phyloP scores from a whole-genome alignment of 1,140 invertebrate species.

The Planococcus citri region DNA sequence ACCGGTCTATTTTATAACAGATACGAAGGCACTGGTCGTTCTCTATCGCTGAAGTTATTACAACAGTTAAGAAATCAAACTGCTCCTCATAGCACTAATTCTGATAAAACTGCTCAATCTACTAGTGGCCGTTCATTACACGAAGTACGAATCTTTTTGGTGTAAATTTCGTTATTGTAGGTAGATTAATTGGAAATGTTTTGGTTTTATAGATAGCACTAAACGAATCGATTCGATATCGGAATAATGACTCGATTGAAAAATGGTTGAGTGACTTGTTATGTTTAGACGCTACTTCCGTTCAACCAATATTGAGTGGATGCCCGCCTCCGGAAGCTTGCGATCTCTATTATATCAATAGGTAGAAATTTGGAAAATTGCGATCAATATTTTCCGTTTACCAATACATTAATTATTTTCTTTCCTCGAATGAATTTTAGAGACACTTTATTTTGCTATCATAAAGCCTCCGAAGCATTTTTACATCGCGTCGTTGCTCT shows the following conservation, averaged over 20 bases:
- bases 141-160: slow-evolving; percentile 33
- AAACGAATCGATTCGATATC: slow-evolving; percentile 92
- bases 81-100: slow-evolving; percentile 34
- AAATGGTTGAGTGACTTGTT: slow-evolving; percentile 82
- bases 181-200: no score
- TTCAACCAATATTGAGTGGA: slow-evolving; percentile 51
- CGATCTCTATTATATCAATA: slow-evolving; percentile 80
- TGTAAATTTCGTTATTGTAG: no score
- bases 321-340: slow-evolving; percentile 79
- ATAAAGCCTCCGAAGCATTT: slow-evolving; percentile 89
- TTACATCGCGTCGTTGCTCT: slow-evolving; percentile 82
- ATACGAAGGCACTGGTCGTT: slow-evolving; percentile 96
- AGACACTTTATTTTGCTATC: slow-evolving; percentile 94
- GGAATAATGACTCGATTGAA: slow-evolving; percentile 75
- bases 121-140: slow-evolving; percentile 39
- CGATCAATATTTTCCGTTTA: background rate
- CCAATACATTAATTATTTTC: background rate
- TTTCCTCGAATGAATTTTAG: slow-evolving; percentile 35
- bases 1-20: slow-evolving; percentile 31
- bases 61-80: slow-evolving; percentile 66
- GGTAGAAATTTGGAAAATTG: slow-evolving; percentile 26
- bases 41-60: slow-evolving; percentile 87
- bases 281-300: slow-evolving; percentile 71
- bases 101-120: slow-evolving; percentile 33
- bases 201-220: slow-evolving; percentile 47